Conservation (phyloP, 1,140 invertebrate genomes). For the Uloborus diversus region DNA sequence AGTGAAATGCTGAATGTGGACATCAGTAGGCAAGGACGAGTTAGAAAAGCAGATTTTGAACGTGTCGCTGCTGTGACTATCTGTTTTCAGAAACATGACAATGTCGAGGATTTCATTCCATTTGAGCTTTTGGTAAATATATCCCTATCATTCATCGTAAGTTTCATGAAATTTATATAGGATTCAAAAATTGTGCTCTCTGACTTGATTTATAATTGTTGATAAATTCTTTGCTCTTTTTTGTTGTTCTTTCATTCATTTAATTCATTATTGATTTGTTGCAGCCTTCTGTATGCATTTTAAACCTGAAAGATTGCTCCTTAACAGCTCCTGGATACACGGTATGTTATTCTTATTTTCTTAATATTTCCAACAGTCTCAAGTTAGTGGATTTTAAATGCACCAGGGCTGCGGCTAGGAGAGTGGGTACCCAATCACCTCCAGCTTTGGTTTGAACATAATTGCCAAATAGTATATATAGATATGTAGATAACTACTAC, state of each 20-base stretch:
- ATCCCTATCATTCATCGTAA: background rate
- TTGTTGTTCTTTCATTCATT: too few relatives aligned
- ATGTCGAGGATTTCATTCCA: constrained; percentile 1
- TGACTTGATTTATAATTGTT: too few relatives aligned
- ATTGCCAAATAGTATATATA: too few relatives aligned
- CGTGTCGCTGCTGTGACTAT: constrained; percentile 9
- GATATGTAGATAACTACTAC: too few relatives aligned
- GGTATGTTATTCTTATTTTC: background rate
- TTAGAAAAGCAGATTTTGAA: background rate
- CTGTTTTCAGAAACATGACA: constrained; percentile 8
- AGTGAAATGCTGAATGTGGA: constrained; percentile 35
- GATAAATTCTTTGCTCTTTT: too few relatives aligned
- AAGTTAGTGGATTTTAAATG: too few relatives aligned
- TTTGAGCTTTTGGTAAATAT: constrained; percentile 18
- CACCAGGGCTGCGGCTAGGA: too few relatives aligned
- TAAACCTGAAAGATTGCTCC: constrained; percentile 35
- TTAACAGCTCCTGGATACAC: constrained; percentile 21
- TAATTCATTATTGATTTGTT: background rate
- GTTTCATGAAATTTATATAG: too few relatives aligned
- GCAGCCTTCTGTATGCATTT: constrained; percentile 19
- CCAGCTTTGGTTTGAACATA: too few relatives aligned
- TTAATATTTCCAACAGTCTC: background rate
- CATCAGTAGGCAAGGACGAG: background rate
- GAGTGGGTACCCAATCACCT: too few relatives aligned
- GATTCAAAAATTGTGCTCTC: too few relatives aligned